phyloP scores from a whole-genome alignment of 2,113 vertebrate species.

The Ailuropoda melanoleuca region DNA sequence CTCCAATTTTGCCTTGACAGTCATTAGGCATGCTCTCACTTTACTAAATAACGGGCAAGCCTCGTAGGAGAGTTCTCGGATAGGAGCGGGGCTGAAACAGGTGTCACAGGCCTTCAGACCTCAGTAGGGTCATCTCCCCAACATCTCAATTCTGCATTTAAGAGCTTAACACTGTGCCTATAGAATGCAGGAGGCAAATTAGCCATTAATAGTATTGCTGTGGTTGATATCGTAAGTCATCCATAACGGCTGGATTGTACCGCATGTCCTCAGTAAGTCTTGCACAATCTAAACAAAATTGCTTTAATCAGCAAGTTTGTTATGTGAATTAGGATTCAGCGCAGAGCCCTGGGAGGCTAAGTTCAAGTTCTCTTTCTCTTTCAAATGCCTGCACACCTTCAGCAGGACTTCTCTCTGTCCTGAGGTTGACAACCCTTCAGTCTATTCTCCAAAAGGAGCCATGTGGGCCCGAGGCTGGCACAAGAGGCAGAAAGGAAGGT shows the following conservation, averaged over 20 bases:
- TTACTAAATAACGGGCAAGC: not conserved
- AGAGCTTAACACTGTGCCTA: not conserved
- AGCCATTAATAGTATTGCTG: not conserved
- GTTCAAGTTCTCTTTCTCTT: not conserved
- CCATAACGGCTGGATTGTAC: not conserved
- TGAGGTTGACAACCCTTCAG: not conserved
- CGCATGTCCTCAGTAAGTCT: not conserved
- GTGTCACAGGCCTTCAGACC: not conserved
- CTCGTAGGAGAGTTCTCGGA: not conserved
- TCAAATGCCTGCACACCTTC: not conserved
- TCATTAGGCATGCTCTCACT: too few species aligned
- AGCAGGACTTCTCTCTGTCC: not conserved
- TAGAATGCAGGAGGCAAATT: not conserved
- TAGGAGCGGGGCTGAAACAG: not conserved
- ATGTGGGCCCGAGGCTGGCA: not conserved
- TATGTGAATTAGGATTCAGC: not conserved
- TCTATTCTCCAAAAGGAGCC: not conserved
- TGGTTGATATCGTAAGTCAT: not conserved
- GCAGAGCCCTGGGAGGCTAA: not conserved
- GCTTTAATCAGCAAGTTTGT: not conserved
- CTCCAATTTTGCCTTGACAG: not conserved
- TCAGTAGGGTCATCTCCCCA: not conserved
- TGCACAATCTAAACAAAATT: not conserved
- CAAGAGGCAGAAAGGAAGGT: not conserved
- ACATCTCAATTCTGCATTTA: not conserved